A percentile compares a stretch with the other conserved stretches of the same genome.
These are phyloP conservation scores for Hipparchia semele DNA, from an alignment of 2,888 invertebrate species.

Conservation along the genomic window DNA sequence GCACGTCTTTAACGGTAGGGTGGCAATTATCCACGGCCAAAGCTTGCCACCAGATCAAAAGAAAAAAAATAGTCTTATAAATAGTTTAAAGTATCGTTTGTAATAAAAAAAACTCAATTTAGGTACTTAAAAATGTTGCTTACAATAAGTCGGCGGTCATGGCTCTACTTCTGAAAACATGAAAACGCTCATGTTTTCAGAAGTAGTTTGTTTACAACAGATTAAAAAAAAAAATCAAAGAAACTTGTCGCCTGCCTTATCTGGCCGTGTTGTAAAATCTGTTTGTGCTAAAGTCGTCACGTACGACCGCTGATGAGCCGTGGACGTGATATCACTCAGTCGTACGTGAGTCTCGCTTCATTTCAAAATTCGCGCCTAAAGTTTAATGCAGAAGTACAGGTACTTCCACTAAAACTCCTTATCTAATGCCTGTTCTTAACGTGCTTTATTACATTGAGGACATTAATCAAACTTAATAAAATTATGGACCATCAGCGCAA, in stretches of 20 bases:
- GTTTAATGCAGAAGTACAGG: constrained; percentile 50
- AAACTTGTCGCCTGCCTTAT: constrained; percentile 39
- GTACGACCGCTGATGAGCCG: constrained; percentile 80
- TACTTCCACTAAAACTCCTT: constrained; percentile 41
- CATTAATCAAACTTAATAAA: neutral
- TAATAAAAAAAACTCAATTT: too few species aligned
- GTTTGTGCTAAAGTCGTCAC: constrained; percentile 82
- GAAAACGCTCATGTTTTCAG: neutral
- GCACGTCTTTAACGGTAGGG: too few species aligned
- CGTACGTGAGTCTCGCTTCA: constrained; percentile 77
- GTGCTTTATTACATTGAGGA: constrained; percentile 14
- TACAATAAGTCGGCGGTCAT: too few species aligned
- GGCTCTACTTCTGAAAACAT: too few species aligned
- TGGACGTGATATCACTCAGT: constrained; percentile 82
- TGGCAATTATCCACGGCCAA: too few species aligned
- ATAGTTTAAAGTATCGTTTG: too few species aligned
- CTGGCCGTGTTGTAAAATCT: constrained; percentile 76
- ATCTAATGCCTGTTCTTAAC: constrained; percentile 37
- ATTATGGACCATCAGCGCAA: too few species aligned
- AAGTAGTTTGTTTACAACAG: neutral
- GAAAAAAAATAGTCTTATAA: too few species aligned
- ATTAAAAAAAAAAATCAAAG: neutral
- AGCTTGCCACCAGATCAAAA: too few species aligned
- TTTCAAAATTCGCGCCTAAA: constrained; percentile 60
- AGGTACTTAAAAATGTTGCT: too few species aligned